Conservation (phyloP, 2,113 vertebrate genomes). For the Prietella phreatophila region DNA sequence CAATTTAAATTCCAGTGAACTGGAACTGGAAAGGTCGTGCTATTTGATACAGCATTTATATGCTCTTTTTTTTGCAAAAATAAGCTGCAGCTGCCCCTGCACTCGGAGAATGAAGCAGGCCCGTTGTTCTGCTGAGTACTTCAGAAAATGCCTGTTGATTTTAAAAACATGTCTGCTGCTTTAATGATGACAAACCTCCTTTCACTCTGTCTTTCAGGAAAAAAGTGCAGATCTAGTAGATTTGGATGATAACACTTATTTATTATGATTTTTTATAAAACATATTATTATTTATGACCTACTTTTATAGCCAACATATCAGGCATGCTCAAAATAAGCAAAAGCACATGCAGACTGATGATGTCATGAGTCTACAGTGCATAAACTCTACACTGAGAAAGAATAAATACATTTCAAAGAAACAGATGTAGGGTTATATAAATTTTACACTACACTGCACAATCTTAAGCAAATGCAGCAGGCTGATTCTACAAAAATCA, state of each 20-base stretch:
- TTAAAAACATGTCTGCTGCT: constrained; percentile 42
- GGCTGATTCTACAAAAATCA: not conserved
- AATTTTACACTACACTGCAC: not conserved
- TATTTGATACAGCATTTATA: constrained; percentile 66
- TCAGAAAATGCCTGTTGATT: constrained; percentile 32
- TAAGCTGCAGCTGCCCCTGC: constrained; percentile 57
- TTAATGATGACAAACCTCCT: constrained; percentile 37
- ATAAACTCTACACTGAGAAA: constrained; percentile 36
- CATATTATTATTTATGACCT: constrained; percentile 48
- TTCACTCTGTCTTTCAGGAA: constrained; percentile 15
- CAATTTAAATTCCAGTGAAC: constrained; percentile 62
- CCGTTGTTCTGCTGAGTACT: constrained; percentile 30
- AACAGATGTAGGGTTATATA: not conserved
- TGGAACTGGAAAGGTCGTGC: constrained; percentile 65
- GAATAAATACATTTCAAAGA: constrained; percentile 41
- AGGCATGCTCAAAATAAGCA: constrained; percentile 67
- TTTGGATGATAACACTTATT: constrained; percentile 54
- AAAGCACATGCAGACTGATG: constrained; percentile 56
- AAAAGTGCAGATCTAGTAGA: constrained; percentile 44
- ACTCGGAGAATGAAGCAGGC: constrained; percentile 16
- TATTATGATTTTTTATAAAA: constrained; percentile 2
- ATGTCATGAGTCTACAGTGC: constrained; percentile 51
- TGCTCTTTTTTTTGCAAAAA: constrained; percentile 57
- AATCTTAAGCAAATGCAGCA: not conserved
- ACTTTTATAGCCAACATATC: constrained; percentile 64